Evolutionary conservation across 2,113 vertebrate species (phyloP).

Genomic region (Cottus gobio): DNA sequence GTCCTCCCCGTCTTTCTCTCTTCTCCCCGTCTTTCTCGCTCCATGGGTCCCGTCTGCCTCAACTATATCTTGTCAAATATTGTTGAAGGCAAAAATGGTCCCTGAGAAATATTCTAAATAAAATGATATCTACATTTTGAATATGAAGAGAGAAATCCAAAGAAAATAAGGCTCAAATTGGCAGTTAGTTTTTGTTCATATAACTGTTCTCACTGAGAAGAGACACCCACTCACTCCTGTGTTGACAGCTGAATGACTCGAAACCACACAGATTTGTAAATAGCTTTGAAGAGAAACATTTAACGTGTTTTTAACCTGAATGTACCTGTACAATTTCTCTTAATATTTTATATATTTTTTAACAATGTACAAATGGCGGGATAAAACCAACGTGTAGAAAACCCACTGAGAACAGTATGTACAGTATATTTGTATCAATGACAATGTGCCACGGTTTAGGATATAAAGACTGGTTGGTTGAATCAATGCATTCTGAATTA

Average conservation of each 20-base stretch:
- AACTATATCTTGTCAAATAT: not conserved
- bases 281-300: slow-evolving; percentile 61
- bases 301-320: slow-evolving; percentile 75
- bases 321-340: slow-evolving; percentile 73
- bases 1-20: not conserved
- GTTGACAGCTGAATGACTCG: slow-evolving; percentile 58
- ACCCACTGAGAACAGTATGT: slow-evolving; percentile 35
- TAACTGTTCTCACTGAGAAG: not conserved
- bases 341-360: slow-evolving; percentile 78
- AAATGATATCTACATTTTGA: not conserved
- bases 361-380: slow-evolving; percentile 63
- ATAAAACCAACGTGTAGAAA: slow-evolving; percentile 15
- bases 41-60: not conserved
- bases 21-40: not conserved
- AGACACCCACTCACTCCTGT: slow-evolving; percentile 25
- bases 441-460: slow-evolving; percentile 55
- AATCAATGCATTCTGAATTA: slow-evolving; percentile 1
- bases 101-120: not conserved
- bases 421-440: slow-evolving; percentile 49
- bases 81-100: not conserved
- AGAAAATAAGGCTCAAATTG: not conserved
- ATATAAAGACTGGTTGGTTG: slow-evolving; percentile 8
- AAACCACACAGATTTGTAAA: slow-evolving; percentile 70
- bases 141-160: not conserved
- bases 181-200: not conserved